Base-by-base conservation (phyloP, 2,888 invertebrate genomes). In the Amiota communis region DNA sequence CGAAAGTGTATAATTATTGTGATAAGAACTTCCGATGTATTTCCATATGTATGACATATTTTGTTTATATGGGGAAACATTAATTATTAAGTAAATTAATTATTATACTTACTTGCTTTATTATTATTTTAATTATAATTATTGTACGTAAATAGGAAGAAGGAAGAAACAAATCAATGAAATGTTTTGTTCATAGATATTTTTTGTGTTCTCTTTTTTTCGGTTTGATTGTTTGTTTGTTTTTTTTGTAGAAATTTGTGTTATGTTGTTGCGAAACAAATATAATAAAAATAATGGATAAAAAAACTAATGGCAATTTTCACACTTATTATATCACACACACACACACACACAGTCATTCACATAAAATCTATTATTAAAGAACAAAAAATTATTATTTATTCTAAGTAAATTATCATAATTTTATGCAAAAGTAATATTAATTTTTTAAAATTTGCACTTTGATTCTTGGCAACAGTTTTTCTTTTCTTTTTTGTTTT, bases 291-390 rank as follows among this genome's bases (percentile, higher is more conserved):
- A 59, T 59, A 2, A 6, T 59, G 10, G n/a, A 59, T 3, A 10
- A 23, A 59, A 59, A 59, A 59, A 59, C 17, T 59, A 36, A 9
- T 20, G 10, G 2, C 59, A 59, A 59, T 17, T 59, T 59, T 59
- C 17, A 23, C 59, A 59, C 59, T 9, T 59, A 59, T 59, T 59
- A 59, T 59, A 59, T 59, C 20, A 20, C 59, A 59, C 17, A 59
- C 8, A 59, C 17, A 59, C 23, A 2, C 17, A 59, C 17, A 23
- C 23, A 15, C n/a, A 2, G 15, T 1, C n/a, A n/a, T n/a, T n/a
- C n/a, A n/a, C n/a, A n/a, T n/a, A n/a, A 57, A 59, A 6, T 20
- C 17, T 11, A 57, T 20, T 56, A 56, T 1, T 23, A 20, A 17
- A 57, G 10, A 59, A 59, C 20, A 9, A 13, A 59, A 20, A 17